Conservation (phyloP, 2,888 invertebrate species). For the Leptinotarsa juncta region DNA sequence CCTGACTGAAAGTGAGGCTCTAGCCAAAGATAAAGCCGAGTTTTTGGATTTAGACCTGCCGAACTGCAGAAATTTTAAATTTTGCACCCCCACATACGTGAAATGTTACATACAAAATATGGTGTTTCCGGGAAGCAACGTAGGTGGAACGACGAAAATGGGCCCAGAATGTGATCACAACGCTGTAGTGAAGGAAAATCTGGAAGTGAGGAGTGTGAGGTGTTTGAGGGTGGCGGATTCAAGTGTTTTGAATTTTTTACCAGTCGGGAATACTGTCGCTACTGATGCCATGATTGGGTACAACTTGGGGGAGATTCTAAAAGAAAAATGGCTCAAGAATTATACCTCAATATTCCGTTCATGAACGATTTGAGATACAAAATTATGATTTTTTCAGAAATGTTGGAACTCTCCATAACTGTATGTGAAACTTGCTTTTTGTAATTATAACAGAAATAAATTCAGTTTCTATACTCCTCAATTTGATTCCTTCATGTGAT, state of each 20-base stretch:
- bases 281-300: conserved; percentile 71
- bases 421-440: too few species aligned
- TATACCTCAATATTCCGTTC: conserved; percentile 40
- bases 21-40: conserved; percentile 54
- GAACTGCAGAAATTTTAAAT: conserved; percentile 62
- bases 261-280: conserved; percentile 66
- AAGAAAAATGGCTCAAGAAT: conserved; percentile 53
- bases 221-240: conserved; percentile 67
- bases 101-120: conserved; percentile 64
- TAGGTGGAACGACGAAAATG: conserved; percentile 59
- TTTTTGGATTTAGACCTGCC: conserved; percentile 61
- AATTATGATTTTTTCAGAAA: not conserved
- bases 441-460: too few species aligned
- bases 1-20: conserved; percentile 35
- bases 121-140: conserved; percentile 45
- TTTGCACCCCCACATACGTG: conserved; percentile 64
- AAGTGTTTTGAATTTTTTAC: conserved; percentile 61
- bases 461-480: too few species aligned
- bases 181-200: conserved; percentile 64
- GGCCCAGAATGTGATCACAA: conserved; percentile 58
- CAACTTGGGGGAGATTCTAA: conserved; percentile 67
- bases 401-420: too few species aligned
- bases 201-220: conserved; percentile 62
- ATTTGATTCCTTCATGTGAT: too few species aligned
- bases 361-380: not conserved